Percentiles rank a stretch among this genome's conserved stretches.
Conservation (phyloP, 2,797 vertebrate genomes). For the Allobates femoralis region DNA sequence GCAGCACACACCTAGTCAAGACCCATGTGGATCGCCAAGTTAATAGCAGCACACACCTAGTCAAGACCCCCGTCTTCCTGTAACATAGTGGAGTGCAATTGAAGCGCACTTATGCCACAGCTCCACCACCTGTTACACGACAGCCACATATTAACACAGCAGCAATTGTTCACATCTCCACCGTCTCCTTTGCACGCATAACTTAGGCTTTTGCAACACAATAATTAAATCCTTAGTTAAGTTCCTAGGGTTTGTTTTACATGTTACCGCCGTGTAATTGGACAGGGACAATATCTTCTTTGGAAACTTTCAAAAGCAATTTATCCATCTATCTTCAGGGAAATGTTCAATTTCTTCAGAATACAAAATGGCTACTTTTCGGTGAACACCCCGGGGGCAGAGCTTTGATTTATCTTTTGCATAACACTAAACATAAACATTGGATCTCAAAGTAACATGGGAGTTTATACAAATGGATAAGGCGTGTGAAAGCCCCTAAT, state of each 20-base stretch:
- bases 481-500: not conserved
- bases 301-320: not conserved
- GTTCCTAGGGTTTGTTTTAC: not conserved
- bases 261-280: conserved; percentile 3
- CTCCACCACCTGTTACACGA: too few relatives aligned
- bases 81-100: too few relatives aligned
- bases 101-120: too few relatives aligned
- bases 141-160: not conserved
- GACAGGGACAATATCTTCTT: not conserved
- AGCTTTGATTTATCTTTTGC: not conserved
- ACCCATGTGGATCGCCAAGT: too few relatives aligned
- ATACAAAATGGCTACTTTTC: conserved; percentile 8
- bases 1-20: too few relatives aligned
- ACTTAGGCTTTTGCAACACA: not conserved
- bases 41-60: too few relatives aligned
- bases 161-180: not conserved
- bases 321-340: not conserved
- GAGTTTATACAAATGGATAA: not conserved
- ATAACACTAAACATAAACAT: not conserved
- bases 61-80: too few relatives aligned
- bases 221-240: conserved; percentile 4
- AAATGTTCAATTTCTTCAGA: conserved; percentile 27
- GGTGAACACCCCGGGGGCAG: not conserved
- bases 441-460: not conserved
- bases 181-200: not conserved